Conservation (phyloP, 2,797 vertebrate species). For the Psittacula echo region DNA sequence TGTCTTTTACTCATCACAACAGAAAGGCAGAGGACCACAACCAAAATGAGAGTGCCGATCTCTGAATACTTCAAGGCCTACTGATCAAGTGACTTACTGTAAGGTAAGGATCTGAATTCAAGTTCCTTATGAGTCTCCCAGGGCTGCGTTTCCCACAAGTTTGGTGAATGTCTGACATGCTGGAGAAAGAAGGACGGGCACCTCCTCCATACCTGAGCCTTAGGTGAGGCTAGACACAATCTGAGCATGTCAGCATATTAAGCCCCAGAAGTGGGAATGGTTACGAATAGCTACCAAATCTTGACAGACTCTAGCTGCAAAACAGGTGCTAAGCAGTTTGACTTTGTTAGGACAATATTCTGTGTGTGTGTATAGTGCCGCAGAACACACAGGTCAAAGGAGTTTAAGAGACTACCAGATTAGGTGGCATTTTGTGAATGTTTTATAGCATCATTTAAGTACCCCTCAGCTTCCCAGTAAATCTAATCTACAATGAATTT, state of each 20-base stretch:
- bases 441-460: neutral
- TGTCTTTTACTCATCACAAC: neutral
- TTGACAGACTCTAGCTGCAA: neutral
- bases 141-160: neutral
- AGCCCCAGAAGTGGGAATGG: neutral
- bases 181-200: neutral
- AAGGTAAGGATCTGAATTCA: neutral
- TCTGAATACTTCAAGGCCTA: neutral
- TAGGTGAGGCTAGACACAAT: neutral
- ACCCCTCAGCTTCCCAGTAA: neutral
- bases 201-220: neutral
- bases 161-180: neutral
- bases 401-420: neutral
- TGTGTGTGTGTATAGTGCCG: neutral
- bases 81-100: neutral
- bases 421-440: fast-evolving
- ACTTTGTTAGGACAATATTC: neutral
- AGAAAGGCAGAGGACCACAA: neutral
- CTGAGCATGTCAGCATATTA: neutral
- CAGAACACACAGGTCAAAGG: neutral
- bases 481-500: neutral
- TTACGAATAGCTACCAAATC: neutral
- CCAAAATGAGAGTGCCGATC: neutral
- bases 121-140: neutral
- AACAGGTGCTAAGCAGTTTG: neutral